Evolutionary conservation across 2,797 vertebrate species (phyloP), one percentile per base, ranked within the genome.

Genomic region (Artibeus jamaicensis): DNA sequence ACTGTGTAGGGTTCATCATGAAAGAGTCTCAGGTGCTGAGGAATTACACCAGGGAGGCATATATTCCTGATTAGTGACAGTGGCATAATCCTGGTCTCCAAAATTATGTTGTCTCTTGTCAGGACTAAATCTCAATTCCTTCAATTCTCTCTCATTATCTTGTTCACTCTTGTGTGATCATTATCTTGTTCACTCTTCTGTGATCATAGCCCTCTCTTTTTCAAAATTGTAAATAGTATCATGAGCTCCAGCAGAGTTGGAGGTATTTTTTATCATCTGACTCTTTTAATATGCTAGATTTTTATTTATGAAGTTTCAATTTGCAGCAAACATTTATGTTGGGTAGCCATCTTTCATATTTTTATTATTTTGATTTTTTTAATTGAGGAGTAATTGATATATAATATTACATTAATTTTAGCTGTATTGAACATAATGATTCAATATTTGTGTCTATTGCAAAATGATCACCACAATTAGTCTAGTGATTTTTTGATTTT

Each of bases 1-100:
- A 19, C 1, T 44, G 8, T 46, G 2, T 32, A 9, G 32, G 14
- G 1, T 14, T 2, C 8, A 1, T 9, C 10, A 42, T 24, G 9
- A 65, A 16, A 26, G 7, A 10, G 42, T 24, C 16, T 44, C 29
- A 34, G n/a, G 7, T 21, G 26, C 29, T 10, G 44, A 71, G 22
- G 9, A 21, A 6, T 37, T 87, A 37, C 8, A 21, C 46, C 19
- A 42, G 26, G 59, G 14, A 89, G 42, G 18, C 32, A 39, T 6
- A 18, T 1, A 37, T 26, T 50, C 39, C 37, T 73, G 32, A 91
- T 82, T 82, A 11, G 15, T 3, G 24, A 39, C 16, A 26, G 12
- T 14, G 6, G 26, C 11, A 24, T 53, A 39, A 53, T 7, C 2
- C 9, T 57, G 39, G 26, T 76, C 22, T 78, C 48, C 10, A 78